Percentiles rank a stretch among this genome's conserved stretches.
phyloP scores from a whole-genome alignment of 1,140 invertebrate species.

The Solen grandis region DNA sequence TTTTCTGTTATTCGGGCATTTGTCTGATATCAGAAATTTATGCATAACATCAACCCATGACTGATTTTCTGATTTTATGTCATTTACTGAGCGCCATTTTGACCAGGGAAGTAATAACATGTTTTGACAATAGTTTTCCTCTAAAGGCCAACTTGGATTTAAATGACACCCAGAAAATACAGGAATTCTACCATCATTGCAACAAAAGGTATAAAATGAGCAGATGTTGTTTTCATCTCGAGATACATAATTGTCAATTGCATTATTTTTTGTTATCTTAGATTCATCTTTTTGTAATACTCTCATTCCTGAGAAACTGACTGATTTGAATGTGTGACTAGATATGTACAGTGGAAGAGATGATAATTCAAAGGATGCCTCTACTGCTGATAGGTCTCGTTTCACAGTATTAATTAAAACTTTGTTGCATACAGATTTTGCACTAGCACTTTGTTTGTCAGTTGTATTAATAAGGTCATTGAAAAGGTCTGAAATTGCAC shows the following conservation, averaged over 20 bases:
- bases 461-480: constrained; percentile 33
- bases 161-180: constrained; percentile 38
- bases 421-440: constrained; percentile 57
- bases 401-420: constrained; percentile 55
- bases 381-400: constrained; percentile 47
- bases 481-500: constrained; percentile 26
- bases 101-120: constrained; percentile 46
- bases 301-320: constrained; percentile 45
- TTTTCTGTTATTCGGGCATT: constrained; percentile 59
- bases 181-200: constrained; percentile 41
- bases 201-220: constrained; percentile 45
- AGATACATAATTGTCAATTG: constrained; percentile 51
- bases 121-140: constrained; percentile 40
- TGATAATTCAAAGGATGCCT: constrained; percentile 54
- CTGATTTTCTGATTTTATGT: constrained; percentile 34
- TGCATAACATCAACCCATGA: constrained; percentile 35
- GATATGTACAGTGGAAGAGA: constrained; percentile 52
- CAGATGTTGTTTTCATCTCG: constrained; percentile 6
- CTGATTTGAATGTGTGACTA: constrained; percentile 47
- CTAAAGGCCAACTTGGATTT: constrained; percentile 38
- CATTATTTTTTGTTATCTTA: constrained; percentile 29
- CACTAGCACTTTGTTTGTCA: background rate
- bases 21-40: constrained; percentile 17
- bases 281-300: constrained; percentile 41
- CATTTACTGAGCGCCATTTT: constrained; percentile 39